Evolutionary conservation across 2,797 vertebrate species (phyloP).

Genomic region (Xenops minutus): DNA sequence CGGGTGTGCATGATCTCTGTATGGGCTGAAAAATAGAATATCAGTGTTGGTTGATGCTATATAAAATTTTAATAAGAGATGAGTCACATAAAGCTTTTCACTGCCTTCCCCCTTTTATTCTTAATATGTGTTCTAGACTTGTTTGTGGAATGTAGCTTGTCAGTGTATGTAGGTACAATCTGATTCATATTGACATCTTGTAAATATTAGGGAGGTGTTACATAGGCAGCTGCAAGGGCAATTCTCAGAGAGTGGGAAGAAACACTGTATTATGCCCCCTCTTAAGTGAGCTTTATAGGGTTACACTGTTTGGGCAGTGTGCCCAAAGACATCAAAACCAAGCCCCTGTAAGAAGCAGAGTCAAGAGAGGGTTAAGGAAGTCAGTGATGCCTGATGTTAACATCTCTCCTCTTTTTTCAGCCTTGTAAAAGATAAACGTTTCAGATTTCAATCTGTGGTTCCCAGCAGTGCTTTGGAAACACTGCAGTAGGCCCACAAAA

Average conservation of each 20-base stretch:
- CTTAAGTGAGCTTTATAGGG: background rate
- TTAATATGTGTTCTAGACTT: background rate
- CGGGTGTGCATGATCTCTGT: background rate
- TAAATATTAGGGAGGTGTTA: background rate
- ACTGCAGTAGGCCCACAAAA: slow-evolving; percentile 80
- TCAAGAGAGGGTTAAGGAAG: slow-evolving; percentile 71
- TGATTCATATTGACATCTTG: slow-evolving; percentile 4
- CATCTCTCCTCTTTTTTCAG: slow-evolving; percentile 68
- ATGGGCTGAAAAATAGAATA: background rate
- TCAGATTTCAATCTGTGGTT: slow-evolving; percentile 81
- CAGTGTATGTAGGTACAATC: background rate
- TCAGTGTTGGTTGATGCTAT: background rate
- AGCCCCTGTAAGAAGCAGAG: background rate
- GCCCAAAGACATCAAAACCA: background rate
- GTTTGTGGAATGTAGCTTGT: background rate
- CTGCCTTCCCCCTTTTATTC: background rate
- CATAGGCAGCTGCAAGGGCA: slow-evolving; percentile 3
- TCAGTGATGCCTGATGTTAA: slow-evolving; percentile 59
- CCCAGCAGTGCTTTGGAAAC: slow-evolving; percentile 79
- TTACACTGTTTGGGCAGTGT: background rate
- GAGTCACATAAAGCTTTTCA: background rate
- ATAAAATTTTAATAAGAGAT: background rate
- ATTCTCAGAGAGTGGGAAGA: background rate
- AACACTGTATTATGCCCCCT: background rate
- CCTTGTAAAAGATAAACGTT: slow-evolving; percentile 77